Base-by-base conservation (phyloP, 1,140 invertebrate species). In the Ceratosolen fusciceps region DNA sequence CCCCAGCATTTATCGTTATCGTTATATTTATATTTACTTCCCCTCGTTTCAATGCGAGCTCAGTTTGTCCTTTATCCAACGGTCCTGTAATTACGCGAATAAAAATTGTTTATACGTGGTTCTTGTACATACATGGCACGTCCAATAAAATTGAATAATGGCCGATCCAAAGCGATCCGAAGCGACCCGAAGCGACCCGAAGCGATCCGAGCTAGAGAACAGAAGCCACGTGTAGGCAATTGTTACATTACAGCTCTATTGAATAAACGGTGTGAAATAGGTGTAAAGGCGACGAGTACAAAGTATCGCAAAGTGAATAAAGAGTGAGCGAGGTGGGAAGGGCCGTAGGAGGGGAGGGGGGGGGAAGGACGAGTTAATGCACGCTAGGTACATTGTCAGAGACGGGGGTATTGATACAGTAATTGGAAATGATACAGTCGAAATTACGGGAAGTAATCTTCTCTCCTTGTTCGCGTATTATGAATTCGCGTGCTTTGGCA, bases 211-310 rank as follows among this genome's bases (percentile, higher is more conserved):
- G 3, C 49, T 34, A 1, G 54, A 71, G 16, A 54, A 71, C 26
- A 68, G 37, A 49, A 71, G 43, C 16, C 26, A 52, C 14, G 24
- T 29, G 43, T 34, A 3, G 16, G 54, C 39, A 71, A 71, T 52
- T 71, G 39, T 71, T 31, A 71, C 54, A 47, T 71, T n/a, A n/a
- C 47, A 71, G 43, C 16, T 71, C 34, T 54, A 71, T 71, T 71
- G 47, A 34, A 71, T 71, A 71, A 71, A 34, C 67, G 37, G 67
- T 70, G 24, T 47, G 16, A 47, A 43, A 70, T 5, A 31, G 2
- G n/a, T 70, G 43, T 9, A n/a, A n/a, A 24, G 39, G 12, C 24
- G 39, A 70, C 26, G 47, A 47, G n/a, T 70, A 47, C 24, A 47
- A 70, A 26, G 60, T 37, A 65, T 65, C 31, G 5, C 31, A 10